Conservation (phyloP, 2,797 vertebrate genomes). For the Phyllotis vaccarum region DNA sequence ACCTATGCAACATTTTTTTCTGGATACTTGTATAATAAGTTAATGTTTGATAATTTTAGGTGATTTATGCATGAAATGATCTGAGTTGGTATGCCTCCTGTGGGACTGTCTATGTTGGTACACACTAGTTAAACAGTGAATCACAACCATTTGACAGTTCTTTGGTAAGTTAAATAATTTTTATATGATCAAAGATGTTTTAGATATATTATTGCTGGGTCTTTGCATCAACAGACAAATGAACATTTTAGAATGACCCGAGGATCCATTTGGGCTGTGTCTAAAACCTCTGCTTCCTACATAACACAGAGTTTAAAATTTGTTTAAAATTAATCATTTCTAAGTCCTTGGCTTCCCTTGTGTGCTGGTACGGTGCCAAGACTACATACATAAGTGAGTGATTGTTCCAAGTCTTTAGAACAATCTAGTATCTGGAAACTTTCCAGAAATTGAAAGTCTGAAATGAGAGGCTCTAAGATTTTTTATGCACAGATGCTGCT, state of each 20-base stretch:
- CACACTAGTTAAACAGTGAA: slow-evolving; percentile 8
- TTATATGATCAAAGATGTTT: slow-evolving; percentile 2
- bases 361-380: slow-evolving; percentile 1
- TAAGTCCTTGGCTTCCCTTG: background rate
- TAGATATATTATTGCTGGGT: background rate
- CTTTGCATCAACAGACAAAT: background rate
- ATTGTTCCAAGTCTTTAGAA: slow-evolving; percentile 55
- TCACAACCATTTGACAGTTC: slow-evolving; percentile 32
- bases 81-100: slow-evolving; percentile 17
- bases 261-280: background rate
- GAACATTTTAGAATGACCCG: background rate
- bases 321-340: background rate
- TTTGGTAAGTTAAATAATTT: slow-evolving; percentile 46
- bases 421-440: slow-evolving; percentile 5
- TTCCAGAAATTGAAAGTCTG: slow-evolving; percentile 30
- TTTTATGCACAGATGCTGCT: background rate
- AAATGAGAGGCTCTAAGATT: background rate
- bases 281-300: slow-evolving; percentile 11
- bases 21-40: slow-evolving; percentile 39
- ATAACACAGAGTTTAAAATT: background rate
- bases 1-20: background rate
- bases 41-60: slow-evolving; percentile 3
- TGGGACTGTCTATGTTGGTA: slow-evolving; percentile 11
- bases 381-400: slow-evolving; percentile 20
- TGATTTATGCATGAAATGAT: slow-evolving; percentile 18